phyloP scores from a whole-genome alignment of 2,113 vertebrate genomes.

The Labeo rohita region DNA sequence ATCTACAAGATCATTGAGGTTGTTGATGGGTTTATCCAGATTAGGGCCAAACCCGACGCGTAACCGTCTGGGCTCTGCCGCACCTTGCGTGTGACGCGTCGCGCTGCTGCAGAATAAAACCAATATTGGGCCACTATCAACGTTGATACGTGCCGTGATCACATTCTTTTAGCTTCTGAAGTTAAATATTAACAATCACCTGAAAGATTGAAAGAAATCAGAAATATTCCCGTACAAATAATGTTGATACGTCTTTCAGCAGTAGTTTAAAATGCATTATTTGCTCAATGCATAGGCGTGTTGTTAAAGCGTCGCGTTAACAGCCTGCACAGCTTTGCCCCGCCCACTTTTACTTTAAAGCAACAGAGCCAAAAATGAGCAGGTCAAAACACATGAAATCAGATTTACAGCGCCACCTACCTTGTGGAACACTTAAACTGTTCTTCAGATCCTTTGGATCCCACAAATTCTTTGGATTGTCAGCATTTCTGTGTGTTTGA shows the following conservation, averaged over 20 bases:
- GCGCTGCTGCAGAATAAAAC: not conserved
- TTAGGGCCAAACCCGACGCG: not conserved
- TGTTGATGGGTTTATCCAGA: slow-evolving; percentile 11
- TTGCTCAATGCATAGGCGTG: not conserved
- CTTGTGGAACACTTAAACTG: not conserved
- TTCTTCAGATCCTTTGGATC: no score
- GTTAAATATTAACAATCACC: not conserved
- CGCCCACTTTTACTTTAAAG: slow-evolving; percentile 34
- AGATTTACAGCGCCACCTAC: slow-evolving; percentile 25
- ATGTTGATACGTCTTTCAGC: not conserved
- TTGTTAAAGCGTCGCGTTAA: not conserved
- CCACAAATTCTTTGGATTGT: no score
- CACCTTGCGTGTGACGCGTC: not conserved
- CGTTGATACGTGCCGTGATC: not conserved
- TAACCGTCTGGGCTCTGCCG: not conserved
- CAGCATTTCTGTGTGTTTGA: no score
- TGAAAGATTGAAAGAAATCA: not conserved
- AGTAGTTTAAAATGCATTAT: not conserved
- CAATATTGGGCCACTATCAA: not conserved
- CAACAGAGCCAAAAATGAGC: not conserved
- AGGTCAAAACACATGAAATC: not conserved
- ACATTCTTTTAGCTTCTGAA: not conserved
- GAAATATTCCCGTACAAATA: not conserved
- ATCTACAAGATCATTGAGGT: not conserved
- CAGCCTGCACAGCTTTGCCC: not conserved